These are phyloP conservation scores for Pundamilia nyererei DNA, from an alignment of 2,113 vertebrate species.

Conservation along the genomic window DNA sequence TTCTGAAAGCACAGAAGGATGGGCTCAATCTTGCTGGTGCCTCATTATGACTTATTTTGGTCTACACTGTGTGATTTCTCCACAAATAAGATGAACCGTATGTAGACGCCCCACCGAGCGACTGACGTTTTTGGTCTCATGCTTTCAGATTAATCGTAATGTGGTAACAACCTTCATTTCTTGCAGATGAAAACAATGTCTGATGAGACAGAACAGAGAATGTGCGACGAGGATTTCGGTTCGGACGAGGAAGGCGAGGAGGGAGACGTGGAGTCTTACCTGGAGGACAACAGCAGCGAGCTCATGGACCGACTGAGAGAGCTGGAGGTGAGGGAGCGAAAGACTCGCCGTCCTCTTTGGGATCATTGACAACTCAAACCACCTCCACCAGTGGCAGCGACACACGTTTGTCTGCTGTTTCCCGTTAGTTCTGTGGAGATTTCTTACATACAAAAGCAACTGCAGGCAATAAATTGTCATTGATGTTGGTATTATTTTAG, in stretches of 20 bases:
- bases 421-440: rapidly evolving
- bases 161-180: background rate
- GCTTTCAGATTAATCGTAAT: background rate
- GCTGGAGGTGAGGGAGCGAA: conserved; percentile 64
- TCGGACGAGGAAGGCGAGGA: conserved; percentile 69
- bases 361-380: background rate
- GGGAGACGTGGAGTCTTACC: conserved; percentile 67
- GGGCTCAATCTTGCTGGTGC: rapidly evolving
- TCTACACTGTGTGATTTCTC: rapidly evolving
- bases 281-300: conserved; percentile 74
- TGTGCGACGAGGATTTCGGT: conserved; percentile 69
- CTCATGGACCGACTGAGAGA: conserved; percentile 71
- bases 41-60: background rate
- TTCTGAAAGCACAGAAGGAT: background rate
- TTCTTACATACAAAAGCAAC: background rate
- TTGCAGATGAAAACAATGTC: conserved; percentile 71
- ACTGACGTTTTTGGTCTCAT: background rate
- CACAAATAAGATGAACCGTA: background rate
- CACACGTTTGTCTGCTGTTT: background rate
- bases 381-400: background rate
- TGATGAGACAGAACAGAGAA: conserved; percentile 67
- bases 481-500: background rate
- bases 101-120: background rate
- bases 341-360: background rate
- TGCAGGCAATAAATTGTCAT: background rate